These are phyloP conservation scores for Ictalurus furcatus DNA, from an alignment of 2,113 vertebrate genomes.

Conservation along the genomic window DNA sequence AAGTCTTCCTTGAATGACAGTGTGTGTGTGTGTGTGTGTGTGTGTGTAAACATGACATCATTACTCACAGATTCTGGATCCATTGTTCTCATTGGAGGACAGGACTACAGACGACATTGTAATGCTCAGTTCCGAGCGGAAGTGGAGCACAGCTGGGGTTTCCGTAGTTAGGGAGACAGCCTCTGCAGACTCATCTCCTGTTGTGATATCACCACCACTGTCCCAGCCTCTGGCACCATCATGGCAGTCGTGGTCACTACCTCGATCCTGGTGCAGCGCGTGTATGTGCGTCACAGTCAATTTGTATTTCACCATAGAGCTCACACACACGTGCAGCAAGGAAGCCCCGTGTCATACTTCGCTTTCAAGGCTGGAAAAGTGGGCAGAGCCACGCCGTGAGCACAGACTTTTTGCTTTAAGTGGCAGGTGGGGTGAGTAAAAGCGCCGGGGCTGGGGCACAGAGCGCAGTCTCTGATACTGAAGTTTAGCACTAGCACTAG, in stretches of 20 bases:
- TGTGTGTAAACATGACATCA: conserved; percentile 79
- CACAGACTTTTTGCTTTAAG: conserved; percentile 86
- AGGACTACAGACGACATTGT: conserved; percentile 78
- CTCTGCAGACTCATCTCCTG: conserved; percentile 27
- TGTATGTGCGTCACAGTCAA: conserved; percentile 73
- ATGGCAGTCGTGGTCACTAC: conserved; percentile 61
- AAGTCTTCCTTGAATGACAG: conserved; percentile 53
- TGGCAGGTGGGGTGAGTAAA: conserved; percentile 80
- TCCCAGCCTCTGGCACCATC: conserved; percentile 58
- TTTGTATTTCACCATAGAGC: conserved; percentile 72
- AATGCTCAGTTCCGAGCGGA: conserved; percentile 77
- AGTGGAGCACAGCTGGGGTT: conserved; percentile 63
- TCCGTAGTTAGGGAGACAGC: conserved; percentile 33
- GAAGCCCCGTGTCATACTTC: conserved; percentile 89
- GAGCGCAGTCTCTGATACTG: conserved; percentile 82
- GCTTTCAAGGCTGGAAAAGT: conserved; percentile 92
- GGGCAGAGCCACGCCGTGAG: conserved; percentile 86
- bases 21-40: conserved; percentile 49
- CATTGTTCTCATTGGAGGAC: conserved; percentile 74
- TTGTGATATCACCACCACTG: conserved; percentile 6
- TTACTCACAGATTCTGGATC: conserved; percentile 79
- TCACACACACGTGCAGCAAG: conserved; percentile 72
- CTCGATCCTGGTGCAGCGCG: conserved; percentile 65
- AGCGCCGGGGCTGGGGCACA: conserved; percentile 77
- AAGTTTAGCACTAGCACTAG: conserved; percentile 76